Base-by-base conservation (phyloP, 2,113 vertebrate species). In the Prochilodus magdalenae region DNA sequence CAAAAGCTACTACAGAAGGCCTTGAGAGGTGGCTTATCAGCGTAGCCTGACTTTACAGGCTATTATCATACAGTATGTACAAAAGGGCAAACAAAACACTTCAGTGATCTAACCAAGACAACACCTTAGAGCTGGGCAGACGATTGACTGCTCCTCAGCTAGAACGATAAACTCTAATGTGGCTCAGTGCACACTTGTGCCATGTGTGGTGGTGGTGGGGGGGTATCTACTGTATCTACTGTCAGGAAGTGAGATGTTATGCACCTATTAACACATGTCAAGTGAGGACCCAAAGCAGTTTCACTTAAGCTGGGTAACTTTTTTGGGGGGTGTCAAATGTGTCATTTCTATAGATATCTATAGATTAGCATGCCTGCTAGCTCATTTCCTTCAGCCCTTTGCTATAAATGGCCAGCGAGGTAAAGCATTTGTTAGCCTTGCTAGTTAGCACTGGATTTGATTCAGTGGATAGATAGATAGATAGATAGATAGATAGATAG, bases 11-110 rank as follows among this genome's bases (percentile, higher is more conserved):
- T 22, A 26, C 47, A 53, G 51, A 73, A 33, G 55, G n/a, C 79
- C 79, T 73, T 85, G 83, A 80, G 26, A 55, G 49, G 20, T 24
- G 26, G 30, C 44, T 71, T 79, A 79, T 80, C 65, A 70, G 44
- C 27, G 40, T 63, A 84, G 72, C 69, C 73, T 47, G 26, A 63
- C 49, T 53, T 74, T 55, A 29, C 29, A 18, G 24, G 36, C 20
- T 47, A 8, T 49, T 76, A 72, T 80, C 78, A 0, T 26, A 33
- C n/a, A n/a, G n/a, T n/a, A 15, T 73, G 36, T 26, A 33, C 36
- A 22, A 77, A 73, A 24, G 66, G 11, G 16, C 44, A 29, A 51
- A 16, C 59, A 51, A 30, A 67, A 69, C 29, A 77, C 51, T 14
- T 27, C 65, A 70, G 22, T 63, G 60, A 73, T 29, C 51, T 47